Evolutionary conservation across 2,797 vertebrate species (phyloP), one percentile per base, ranked within the genome.

Genomic region (Sebastes diaconus): DNA sequence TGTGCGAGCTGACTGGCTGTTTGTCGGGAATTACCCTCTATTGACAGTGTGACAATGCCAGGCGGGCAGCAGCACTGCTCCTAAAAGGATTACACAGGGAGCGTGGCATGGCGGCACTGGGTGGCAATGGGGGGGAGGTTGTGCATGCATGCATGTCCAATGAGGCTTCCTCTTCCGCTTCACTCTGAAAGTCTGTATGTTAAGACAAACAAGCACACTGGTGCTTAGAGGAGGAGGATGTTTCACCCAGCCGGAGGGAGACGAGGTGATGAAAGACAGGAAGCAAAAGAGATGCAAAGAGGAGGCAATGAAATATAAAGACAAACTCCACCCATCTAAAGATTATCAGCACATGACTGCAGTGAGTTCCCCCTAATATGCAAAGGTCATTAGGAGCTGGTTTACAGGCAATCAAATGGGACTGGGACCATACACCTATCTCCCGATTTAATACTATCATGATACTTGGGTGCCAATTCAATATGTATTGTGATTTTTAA

Each of bases 71-170:
- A 73, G 84, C 75, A 52, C 84, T 76, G 86, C 85, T 84, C 72
- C 84, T 93, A 93, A 95, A 89, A 87, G 95, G 95, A 95, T 95
- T 95, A 95, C 93, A 93, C 78, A 24, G 67, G 66, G 81, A 91
- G 92, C 87, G 70, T 74, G 86, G 87, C 87, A 75, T 81, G 80
- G 86, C 73, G 75, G 85, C 75, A 70, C 71, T 82, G 90, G 85
- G 83, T 87, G 81, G 84, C 67, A 83, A 76, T 29, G 27, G 34
- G 64, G 25, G 72, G 32, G 59, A 58, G 86, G 81, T 81, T 59
- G 78, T 84, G 82, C 65, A 4, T 42, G 39, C 46, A 42, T 83
- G 84, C 79, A 77, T 87, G 84, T 84, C 75, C 87, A 79, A 75
- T 68, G 69, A 80, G 54, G 77, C 76, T 80, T 87, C 84, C 82